Evolutionary conservation across 2,113 vertebrate species (phyloP), one percentile per base, ranked within the genome.

Genomic region (Helogale parvula): DNA sequence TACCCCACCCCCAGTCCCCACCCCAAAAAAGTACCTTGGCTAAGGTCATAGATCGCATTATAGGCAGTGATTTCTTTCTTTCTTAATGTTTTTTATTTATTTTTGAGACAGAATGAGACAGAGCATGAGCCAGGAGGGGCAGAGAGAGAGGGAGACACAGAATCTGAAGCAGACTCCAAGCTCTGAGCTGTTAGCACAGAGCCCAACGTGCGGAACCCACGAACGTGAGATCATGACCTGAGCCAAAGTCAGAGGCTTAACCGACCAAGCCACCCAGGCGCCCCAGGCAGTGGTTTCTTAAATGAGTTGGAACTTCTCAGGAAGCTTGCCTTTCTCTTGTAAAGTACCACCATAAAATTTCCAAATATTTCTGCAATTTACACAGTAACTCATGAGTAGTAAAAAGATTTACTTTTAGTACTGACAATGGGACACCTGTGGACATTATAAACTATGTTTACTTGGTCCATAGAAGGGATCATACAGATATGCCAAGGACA

Each of bases 1-100:
- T 17, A 60, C 33, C 8, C 45, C 33, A 33, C 13, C 7, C 4
- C 13, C 0, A 13, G 4, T 10, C 3, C 3, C 10, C 10, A 14
- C 4, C 7, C 0, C 6, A 3, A 4, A 86, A 66, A 69, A 27
- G 7, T 47, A 35, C 60, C 85, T 50, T 74, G 71, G 23, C 68
- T 54, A 16, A 92, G 35, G 25, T 65, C 7, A 38, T 33, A 86
- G 33, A 27, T 65, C 71, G 4, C 25, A 90, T 41, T 15, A 69
- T 9, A n/a, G 3, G 0, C 23, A 60, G 4, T 72, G 27, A 3
- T 66, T 35, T 77, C 41, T 68, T 15, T 41, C 41, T 41, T 41
- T 41, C 5, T 41, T 41, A 41, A 41, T 41, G 41, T 41, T 41
- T 41, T 41, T 41, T 41, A 41, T 41, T 41, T 41, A 41, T 41